Conservation (phyloP, 1,140 invertebrate species). For the Musca vetustissima region DNA sequence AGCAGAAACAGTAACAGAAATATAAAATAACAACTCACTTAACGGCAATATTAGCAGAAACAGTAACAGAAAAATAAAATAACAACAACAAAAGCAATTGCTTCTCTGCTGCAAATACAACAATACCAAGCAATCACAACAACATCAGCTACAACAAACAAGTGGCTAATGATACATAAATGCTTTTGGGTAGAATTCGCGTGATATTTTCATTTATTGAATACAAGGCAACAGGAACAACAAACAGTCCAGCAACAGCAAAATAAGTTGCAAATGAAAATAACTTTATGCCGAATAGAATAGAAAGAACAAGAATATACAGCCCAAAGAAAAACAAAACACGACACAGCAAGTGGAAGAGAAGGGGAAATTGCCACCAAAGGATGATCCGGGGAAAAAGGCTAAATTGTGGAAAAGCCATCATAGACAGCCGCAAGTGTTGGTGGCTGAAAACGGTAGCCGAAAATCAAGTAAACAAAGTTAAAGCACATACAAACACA, state of each 20-base stretch:
- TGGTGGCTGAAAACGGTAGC: conserved; percentile 15
- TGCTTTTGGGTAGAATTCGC: conserved; percentile 23
- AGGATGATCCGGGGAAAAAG: conserved; percentile 4
- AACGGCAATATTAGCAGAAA: conserved; percentile 17
- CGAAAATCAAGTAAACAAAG: conserved; percentile 15
- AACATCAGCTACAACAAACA: conserved; percentile 20
- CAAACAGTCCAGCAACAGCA: not conserved
- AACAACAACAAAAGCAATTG: not conserved
- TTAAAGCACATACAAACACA: conserved; percentile 8
- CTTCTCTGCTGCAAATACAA: not conserved
- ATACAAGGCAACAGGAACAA: not conserved
- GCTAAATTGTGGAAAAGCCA: not conserved
- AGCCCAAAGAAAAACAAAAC: no score
- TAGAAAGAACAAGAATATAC: no score
- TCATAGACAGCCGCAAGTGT: conserved; percentile 7
- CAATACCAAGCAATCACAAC: not conserved
- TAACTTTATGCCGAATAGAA: no score
- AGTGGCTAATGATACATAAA: conserved; percentile 20
- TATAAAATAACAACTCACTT: conserved; percentile 32
- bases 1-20: conserved; percentile 25
- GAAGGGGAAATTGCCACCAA: no score
- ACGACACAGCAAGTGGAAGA: no score
- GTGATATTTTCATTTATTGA: conserved; percentile 28
- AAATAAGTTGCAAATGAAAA: not conserved
- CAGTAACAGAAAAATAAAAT: conserved; percentile 16